A percentile compares a stretch with the other conserved stretches of the same genome.
Evolutionary conservation across 2,888 invertebrate species (phyloP).

Genomic region (Laspeyria flexula): DNA sequence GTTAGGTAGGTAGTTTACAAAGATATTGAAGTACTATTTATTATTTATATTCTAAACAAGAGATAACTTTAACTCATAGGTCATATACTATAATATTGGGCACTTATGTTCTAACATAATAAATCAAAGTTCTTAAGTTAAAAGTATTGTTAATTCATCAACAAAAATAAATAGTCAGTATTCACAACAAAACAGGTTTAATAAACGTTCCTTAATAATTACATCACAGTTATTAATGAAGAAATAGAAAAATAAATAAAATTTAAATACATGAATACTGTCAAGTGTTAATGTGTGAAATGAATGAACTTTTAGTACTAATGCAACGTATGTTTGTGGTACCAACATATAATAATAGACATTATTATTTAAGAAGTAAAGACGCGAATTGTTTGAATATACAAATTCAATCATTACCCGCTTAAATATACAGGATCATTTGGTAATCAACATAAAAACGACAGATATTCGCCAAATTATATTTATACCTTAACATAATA

Average conservation of each 20-base stretch:
- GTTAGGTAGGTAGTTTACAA: too few relatives aligned
- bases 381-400: not conserved
- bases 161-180: too few relatives aligned
- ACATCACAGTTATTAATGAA: constrained; percentile 1
- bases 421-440: constrained; percentile 27
- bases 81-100: too few relatives aligned
- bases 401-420: constrained; percentile 1
- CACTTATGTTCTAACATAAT: too few relatives aligned
- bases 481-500: constrained; percentile 34
- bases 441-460: constrained; percentile 41
- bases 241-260: constrained; percentile 4
- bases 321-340: constrained; percentile 3
- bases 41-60: too few relatives aligned
- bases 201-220: not conserved
- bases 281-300: not conserved
- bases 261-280: constrained; percentile 5
- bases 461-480: constrained; percentile 34
- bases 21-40: too few relatives aligned
- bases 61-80: too few relatives aligned
- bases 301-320: constrained; percentile 13
- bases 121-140: too few relatives aligned
- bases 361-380: constrained; percentile 17
- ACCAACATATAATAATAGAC: constrained; percentile 11
- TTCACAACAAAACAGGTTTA: too few relatives aligned
- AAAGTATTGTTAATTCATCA: too few relatives aligned